Base-by-base conservation (phyloP, 1,140 invertebrate species). In the Dendrolimus punctatus region DNA sequence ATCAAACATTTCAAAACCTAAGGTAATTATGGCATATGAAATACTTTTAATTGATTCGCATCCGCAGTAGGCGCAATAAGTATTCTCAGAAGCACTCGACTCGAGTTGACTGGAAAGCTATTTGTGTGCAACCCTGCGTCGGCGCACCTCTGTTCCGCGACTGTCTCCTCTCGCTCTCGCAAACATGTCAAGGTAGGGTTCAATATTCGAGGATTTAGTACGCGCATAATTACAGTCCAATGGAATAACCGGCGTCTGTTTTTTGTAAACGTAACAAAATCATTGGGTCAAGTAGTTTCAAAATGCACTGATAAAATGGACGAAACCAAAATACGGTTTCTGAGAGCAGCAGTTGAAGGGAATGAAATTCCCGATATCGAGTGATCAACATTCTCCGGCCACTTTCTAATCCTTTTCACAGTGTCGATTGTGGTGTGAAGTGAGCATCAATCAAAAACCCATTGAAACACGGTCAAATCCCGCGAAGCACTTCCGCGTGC, bases 161-260 rank as follows among this genome's bases (percentile, higher is more conserved):
- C 64, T 64, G 62, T 64, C 62, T 66, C 62, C 49, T 74, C 71
- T 74, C 78, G 66, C 66, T 76, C 75, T 57, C 75, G 72, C 80
- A 85, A 82, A 58, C 81, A 76, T 83, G 78, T 85, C 82, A 83
- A 83, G 82, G 82, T 85, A 80, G 80, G 77, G 80, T 85, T 85
- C 82, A 83, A 85, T 63, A 85, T 79, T 83, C 81, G 81, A 82
- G 73, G 73, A 81, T 82, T 77, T 71, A 62, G 73, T 77, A 59
- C 76, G 64, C 64, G 66, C 64, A 53, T 62, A 80, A 76, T 79
- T 67, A 74, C 68, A 75, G 66, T 53, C 62, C 61, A 69, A 66
- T 61, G 64, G 71, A 71, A 77, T 68, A 75, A 60, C 61, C 73
- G 58, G 69, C 60, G 58, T 77, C 69, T 77, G 73, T 58, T 73